Evolutionary conservation across 64 coral and sea anemone genomes (phyloP).

Genomic region (Montipora sp.): DNA sequence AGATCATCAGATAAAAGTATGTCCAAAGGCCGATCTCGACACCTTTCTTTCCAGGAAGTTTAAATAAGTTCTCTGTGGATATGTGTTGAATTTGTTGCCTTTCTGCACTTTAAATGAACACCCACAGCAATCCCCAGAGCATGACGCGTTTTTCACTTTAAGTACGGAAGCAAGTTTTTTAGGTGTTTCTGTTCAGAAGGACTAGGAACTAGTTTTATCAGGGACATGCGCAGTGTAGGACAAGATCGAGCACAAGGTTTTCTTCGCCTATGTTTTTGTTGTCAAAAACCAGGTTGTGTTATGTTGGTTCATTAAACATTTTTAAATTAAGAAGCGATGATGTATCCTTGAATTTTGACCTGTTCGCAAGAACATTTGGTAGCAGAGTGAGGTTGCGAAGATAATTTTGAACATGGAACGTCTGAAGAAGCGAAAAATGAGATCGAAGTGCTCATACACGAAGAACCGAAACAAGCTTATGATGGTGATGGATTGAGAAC

Average conservation of each 20-base stretch:
- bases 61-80: not conserved
- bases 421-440: slow-evolving; percentile 24
- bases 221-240: no score
- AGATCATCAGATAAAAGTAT: not conserved
- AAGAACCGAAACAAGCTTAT: slow-evolving; percentile 3
- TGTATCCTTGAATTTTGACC: no score
- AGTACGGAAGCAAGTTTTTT: no score
- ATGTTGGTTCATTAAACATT: no score
- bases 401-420: not conserved
- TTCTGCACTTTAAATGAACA: not conserved
- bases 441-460: slow-evolving; percentile 17
- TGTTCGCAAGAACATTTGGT: no score
- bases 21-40: not conserved
- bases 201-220: no score
- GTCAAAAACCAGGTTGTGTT: no score
- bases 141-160: not conserved
- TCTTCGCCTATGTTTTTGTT: no score
- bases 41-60: not conserved
- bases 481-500: slow-evolving; percentile 25
- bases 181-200: not conserved
- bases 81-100: not conserved
- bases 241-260: no score
- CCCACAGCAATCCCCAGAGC: not conserved
- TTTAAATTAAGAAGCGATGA: no score
- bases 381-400: no score